A percentile compares a stretch with the other conserved stretches of the same genome.
Conservation (phyloP, 2,888 invertebrate genomes). For the Osmoderma eremita region DNA sequence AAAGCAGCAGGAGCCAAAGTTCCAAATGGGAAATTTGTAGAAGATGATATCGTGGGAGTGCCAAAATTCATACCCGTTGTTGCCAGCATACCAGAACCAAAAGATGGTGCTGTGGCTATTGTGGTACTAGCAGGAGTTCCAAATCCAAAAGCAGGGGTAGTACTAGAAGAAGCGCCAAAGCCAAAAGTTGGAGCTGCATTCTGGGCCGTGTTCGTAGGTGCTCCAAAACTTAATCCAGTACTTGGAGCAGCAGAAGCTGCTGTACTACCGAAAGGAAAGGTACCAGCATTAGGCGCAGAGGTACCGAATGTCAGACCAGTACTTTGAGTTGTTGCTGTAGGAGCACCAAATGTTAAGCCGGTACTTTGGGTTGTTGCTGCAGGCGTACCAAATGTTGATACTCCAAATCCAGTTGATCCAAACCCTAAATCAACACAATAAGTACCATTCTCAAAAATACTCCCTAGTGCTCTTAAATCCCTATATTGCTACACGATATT, state of each 20-base stretch:
- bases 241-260: slow-evolving; percentile 32
- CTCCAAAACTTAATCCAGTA: slow-evolving; percentile 46
- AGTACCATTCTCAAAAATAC: no score
- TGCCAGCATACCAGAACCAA: slow-evolving; percentile 38
- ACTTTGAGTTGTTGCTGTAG: slow-evolving; percentile 32
- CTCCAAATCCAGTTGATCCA: slow-evolving; percentile 27
- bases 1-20: background rate
- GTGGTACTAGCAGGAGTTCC: slow-evolving; percentile 52
- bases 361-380: slow-evolving; percentile 29
- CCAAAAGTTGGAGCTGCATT: slow-evolving; percentile 50
- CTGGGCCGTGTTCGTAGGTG: slow-evolving; percentile 40
- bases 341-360: slow-evolving; percentile 39
- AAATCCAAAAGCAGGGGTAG: slow-evolving; percentile 50
- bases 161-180: slow-evolving; percentile 53
- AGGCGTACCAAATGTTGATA: slow-evolving; percentile 39
- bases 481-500: background rate
- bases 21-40: slow-evolving; percentile 52
- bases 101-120: no score
- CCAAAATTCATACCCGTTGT: slow-evolving; percentile 51
- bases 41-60: slow-evolving; percentile 51
- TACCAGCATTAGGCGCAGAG: slow-evolving; percentile 27
- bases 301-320: slow-evolving; percentile 28
- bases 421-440: slow-evolving; percentile 14
- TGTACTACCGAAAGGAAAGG: slow-evolving; percentile 24
- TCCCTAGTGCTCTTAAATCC: no score